Conservation (phyloP, 2,888 invertebrate genomes). For the Limenitis camilla region DNA sequence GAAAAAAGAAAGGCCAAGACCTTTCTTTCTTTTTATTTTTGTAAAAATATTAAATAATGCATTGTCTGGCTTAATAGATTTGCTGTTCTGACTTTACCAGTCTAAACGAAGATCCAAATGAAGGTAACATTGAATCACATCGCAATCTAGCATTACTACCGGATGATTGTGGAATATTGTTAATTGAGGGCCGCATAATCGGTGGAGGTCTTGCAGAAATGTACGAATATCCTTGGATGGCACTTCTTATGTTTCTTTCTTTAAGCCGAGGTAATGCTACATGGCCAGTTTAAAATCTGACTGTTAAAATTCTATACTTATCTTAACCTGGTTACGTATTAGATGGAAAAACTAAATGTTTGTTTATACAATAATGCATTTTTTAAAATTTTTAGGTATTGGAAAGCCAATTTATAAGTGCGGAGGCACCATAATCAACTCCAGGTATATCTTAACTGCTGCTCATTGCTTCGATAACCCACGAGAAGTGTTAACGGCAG, state of each 20-base stretch:
- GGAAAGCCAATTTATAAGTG: conserved; percentile 41
- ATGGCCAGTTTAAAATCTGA: no score
- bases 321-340: no score
- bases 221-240: conserved; percentile 79
- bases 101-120: neutral
- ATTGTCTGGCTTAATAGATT: conserved; percentile 7
- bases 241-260: conserved; percentile 52
- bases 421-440: conserved; percentile 57
- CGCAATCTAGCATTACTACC: conserved; percentile 29
- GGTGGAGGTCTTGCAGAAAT: conserved; percentile 67
- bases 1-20: no score
- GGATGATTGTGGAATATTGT: conserved; percentile 60
- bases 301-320: no score
- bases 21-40: neutral
- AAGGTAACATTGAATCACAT: conserved; percentile 35
- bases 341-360: no score
- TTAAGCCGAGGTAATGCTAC: no score
- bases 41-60: neutral
- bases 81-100: conserved; percentile 16
- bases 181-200: conserved; percentile 57
- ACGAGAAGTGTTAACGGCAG: conserved; percentile 2
- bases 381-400: neutral
- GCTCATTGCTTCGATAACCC: conserved; percentile 49
- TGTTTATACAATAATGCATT: neutral
- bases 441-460: conserved; percentile 59